Conservation (phyloP, 2,113 vertebrate genomes). For the Pantherophis guttatus region DNA sequence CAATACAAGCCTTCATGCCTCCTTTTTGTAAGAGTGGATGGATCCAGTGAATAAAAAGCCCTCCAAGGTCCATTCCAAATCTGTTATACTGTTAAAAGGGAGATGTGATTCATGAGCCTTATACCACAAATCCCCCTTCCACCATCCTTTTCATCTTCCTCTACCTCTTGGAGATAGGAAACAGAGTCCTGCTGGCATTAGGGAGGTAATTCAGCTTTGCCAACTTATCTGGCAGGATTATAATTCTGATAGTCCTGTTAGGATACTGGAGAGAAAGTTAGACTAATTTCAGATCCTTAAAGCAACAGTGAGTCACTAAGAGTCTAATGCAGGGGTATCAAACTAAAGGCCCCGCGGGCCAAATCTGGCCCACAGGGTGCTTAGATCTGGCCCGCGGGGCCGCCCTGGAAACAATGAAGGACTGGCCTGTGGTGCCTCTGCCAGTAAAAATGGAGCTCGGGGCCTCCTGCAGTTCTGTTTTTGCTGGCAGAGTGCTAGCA, state of each 20-base stretch:
- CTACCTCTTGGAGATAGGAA: neutral
- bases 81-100: neutral
- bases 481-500: no score
- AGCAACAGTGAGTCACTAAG: neutral
- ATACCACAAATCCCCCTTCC: neutral
- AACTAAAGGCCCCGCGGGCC: no score
- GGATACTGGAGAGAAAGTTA: neutral
- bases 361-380: no score
- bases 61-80: neutral
- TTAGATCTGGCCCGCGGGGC: no score
- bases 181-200: neutral
- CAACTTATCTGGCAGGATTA: neutral
- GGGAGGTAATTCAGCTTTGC: neutral
- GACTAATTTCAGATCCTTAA: neutral
- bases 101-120: neutral
- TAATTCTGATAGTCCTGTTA: neutral
- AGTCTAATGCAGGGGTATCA: no score
- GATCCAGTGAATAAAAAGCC: neutral
- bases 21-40: neutral
- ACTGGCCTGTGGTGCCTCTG: no score
- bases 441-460: no score
- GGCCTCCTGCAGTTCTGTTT: no score
- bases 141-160: no score
- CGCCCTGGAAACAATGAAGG: no score
- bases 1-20: neutral